phyloP scores from a whole-genome alignment of 1,140 invertebrate species.

The Venturia canescens region DNA sequence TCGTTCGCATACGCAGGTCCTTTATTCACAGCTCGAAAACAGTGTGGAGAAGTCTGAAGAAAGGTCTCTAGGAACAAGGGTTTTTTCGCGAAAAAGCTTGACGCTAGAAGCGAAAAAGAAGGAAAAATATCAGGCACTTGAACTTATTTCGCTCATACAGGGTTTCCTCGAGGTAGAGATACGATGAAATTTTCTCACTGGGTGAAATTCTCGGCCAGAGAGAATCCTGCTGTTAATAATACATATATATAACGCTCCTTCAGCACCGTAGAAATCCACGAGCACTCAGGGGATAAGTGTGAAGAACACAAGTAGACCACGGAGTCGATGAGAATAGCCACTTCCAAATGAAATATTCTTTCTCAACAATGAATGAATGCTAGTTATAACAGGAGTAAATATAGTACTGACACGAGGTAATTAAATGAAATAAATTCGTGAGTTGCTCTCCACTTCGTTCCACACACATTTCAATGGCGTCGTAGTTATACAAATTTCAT shows the following conservation, averaged over 20 bases:
- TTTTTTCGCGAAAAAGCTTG: too few relatives aligned
- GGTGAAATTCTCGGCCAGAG: neutral
- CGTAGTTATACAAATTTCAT: too few relatives aligned
- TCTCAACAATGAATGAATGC: neutral
- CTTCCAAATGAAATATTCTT: neutral
- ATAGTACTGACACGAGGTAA: neutral
- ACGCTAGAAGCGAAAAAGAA: too few relatives aligned
- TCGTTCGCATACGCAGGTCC: too few relatives aligned
- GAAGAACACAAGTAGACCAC: neutral
- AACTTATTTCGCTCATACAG: too few relatives aligned
- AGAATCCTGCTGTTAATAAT: neutral
- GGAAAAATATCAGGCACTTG: too few relatives aligned
- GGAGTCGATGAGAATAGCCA: neutral
- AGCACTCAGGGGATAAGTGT: conserved; percentile 3
- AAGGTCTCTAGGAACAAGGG: too few relatives aligned
- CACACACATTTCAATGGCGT: too few relatives aligned
- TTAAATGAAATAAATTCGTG: neutral
- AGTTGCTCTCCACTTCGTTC: neutral
- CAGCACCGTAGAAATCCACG: neutral
- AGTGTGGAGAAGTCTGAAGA: too few relatives aligned
- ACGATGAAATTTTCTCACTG: neutral
- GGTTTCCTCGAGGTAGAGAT: too few relatives aligned
- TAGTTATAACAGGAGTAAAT: neutral
- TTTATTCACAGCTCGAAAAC: too few relatives aligned
- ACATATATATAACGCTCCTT: neutral